These are phyloP conservation scores for Dione juno DNA, from an alignment of 2,888 invertebrate species.

Conservation along the genomic window DNA sequence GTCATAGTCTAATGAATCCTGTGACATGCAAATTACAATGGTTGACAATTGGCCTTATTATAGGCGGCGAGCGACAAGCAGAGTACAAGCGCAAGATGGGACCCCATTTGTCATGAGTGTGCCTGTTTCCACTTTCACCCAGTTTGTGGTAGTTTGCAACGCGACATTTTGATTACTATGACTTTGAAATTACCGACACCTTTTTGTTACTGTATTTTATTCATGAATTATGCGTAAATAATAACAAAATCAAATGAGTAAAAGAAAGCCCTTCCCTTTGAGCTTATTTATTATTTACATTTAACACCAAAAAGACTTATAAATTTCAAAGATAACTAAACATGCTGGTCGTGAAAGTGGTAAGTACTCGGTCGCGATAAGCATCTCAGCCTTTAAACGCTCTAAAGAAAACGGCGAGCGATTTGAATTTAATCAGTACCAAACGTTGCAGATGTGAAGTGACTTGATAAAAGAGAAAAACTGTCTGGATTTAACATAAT, in stretches of 20 bases:
- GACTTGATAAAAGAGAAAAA: conserved; percentile 75
- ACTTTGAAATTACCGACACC: conserved; percentile 40
- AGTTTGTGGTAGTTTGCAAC: conserved; percentile 69
- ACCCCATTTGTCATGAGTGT: conserved; percentile 75
- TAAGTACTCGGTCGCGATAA: conserved; percentile 47
- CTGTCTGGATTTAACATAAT: conserved; percentile 74
- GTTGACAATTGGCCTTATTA: conserved; percentile 60
- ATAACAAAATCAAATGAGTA: conserved; percentile 20
- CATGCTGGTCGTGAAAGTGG: conserved; percentile 49
- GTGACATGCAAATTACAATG: conserved; percentile 69
- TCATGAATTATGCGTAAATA: conserved; percentile 30
- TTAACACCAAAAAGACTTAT: conserved; percentile 35
- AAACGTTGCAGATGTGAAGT: conserved; percentile 70
- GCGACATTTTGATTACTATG: conserved; percentile 60
- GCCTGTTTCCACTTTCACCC: conserved; percentile 78
- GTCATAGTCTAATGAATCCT: conserved; percentile 48
- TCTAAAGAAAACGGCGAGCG: conserved; percentile 47
- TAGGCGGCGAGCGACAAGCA: conserved; percentile 51
- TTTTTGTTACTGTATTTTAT: conserved; percentile 34
- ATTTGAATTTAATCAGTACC: conserved; percentile 65
- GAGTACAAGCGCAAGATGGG: conserved; percentile 58
- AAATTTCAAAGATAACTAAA: conserved; percentile 48
- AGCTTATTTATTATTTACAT: conserved; percentile 32
- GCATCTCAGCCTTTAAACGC: conserved; percentile 51
- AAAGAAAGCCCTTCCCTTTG: conserved; percentile 12